Evolutionary conservation across 2,888 invertebrate species (phyloP).

Genomic region (Hybos culiciformis): DNA sequence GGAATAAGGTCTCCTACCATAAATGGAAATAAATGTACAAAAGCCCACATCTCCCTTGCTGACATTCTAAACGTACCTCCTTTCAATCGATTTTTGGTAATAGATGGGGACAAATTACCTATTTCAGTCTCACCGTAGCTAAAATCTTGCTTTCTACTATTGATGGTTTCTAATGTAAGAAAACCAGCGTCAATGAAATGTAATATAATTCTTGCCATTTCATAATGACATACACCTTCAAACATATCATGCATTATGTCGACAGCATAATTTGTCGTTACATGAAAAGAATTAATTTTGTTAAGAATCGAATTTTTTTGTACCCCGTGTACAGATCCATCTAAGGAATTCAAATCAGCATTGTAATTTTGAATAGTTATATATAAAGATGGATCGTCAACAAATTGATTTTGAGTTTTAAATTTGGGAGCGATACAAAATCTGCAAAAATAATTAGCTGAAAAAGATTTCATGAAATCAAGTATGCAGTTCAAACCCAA

Average conservation of each 20-base stretch:
- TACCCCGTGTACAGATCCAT: neutral
- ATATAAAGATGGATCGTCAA: neutral
- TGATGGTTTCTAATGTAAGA: slow-evolving; percentile 5
- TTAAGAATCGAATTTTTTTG: slow-evolving; percentile 1
- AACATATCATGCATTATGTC: slow-evolving; percentile 7
- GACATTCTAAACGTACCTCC: slow-evolving; percentile 11
- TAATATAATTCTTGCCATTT: neutral
- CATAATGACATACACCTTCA: slow-evolving; percentile 5
- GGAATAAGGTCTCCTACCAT: slow-evolving; percentile 14
- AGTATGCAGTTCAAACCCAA: slow-evolving; percentile 2
- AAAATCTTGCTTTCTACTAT: slow-evolving; percentile 7
- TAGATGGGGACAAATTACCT: slow-evolving; percentile 4
- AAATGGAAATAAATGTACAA: slow-evolving; percentile 11
- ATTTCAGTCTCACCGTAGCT: slow-evolving; percentile 7
- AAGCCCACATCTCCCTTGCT: slow-evolving; percentile 12
- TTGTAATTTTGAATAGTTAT: neutral
- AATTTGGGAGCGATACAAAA: slow-evolving; percentile 1
- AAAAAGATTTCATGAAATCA: neutral
- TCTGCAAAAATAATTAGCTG: neutral
- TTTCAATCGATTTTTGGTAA: slow-evolving; percentile 9
- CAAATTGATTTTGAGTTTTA: neutral
- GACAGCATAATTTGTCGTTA: slow-evolving; percentile 1
- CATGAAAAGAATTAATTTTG: slow-evolving; percentile 1
- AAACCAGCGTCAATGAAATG: slow-evolving; percentile 1
- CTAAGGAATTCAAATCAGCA: neutral